A percentile compares a stretch with the other conserved stretches of the same genome.
Evolutionary conservation across 2,888 invertebrate genomes (phyloP).

Genomic region (Temnothorax ravouxi): DNA sequence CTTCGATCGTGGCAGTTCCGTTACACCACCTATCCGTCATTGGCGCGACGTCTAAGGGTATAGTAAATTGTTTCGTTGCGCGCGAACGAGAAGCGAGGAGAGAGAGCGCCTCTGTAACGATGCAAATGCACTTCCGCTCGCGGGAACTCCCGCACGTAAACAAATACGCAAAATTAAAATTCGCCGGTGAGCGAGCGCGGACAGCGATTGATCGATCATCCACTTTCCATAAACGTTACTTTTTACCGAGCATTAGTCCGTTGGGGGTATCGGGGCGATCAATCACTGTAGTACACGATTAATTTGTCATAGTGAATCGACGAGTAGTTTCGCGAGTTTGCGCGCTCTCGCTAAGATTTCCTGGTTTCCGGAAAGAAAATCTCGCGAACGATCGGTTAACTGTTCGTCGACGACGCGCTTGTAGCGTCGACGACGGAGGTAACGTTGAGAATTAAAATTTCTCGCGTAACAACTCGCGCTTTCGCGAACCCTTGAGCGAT

Average conservation of each 20-base stretch:
- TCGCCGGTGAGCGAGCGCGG: conserved; percentile 45
- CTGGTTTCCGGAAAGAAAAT: not conserved
- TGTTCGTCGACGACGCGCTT: not conserved
- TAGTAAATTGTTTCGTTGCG: conserved; percentile 56
- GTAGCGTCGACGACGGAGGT: not conserved
- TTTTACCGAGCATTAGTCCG: conserved; percentile 56
- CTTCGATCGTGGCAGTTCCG: conserved; percentile 22
- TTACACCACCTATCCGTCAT: conserved; percentile 48
- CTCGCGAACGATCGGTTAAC: conserved; percentile 26
- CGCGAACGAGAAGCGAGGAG: conserved; percentile 10
- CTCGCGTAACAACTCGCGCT: not conserved
- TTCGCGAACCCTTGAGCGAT: not conserved
- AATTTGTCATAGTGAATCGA: conserved; percentile 54
- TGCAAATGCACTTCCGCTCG: conserved; percentile 48
- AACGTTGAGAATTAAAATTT: not conserved
- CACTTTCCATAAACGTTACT: conserved; percentile 59
- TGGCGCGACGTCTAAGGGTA: conserved; percentile 49
- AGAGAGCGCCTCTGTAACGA: conserved; percentile 27
- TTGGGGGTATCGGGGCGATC: conserved; percentile 43
- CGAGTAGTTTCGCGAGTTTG: conserved; percentile 40
- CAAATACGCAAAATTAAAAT: conserved; percentile 57
- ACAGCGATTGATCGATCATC: conserved; percentile 58
- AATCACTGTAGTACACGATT: conserved; percentile 57
- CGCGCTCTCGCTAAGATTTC: conserved; percentile 16
- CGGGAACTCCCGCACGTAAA: conserved; percentile 37